A percentile compares a stretch with the other conserved stretches of the same genome.
phyloP scores from a whole-genome alignment of 2,888 invertebrate genomes.

The Luffia ferchaultella region DNA sequence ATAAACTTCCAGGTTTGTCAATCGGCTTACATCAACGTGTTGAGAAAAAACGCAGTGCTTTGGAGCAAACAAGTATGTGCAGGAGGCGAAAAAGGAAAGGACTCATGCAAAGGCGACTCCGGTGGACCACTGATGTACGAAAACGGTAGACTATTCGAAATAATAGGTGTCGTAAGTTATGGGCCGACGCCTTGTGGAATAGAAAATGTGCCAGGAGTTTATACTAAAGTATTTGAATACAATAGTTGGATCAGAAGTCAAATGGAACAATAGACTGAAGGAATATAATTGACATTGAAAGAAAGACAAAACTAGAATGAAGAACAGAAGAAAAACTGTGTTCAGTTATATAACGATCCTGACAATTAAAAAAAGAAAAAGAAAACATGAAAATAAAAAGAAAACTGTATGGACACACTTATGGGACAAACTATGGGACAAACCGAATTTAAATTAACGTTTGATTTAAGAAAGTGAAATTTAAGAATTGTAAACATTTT shows the following conservation, averaged over 20 bases:
- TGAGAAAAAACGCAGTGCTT: constrained; percentile 19
- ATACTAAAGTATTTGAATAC: constrained; percentile 66
- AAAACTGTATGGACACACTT: too few species aligned
- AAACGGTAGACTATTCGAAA: constrained; percentile 25
- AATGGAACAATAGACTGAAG: background rate
- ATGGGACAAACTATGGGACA: too few species aligned
- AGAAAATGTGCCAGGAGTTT: constrained; percentile 68
- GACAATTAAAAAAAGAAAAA: too few species aligned
- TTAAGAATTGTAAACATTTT: too few species aligned
- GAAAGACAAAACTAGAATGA: too few species aligned
- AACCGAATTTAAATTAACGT: too few species aligned
- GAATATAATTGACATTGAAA: background rate
- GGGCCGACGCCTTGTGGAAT: constrained; percentile 70
- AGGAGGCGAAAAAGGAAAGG: constrained; percentile 62
- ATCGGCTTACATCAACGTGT: constrained; percentile 17
- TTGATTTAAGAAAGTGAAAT: too few species aligned
- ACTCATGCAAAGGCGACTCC: constrained; percentile 71
- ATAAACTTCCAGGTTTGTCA: constrained; percentile 25
- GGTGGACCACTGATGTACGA: constrained; percentile 70
- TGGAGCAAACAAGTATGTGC: constrained; percentile 58
- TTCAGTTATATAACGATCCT: too few species aligned
- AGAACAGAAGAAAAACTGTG: too few species aligned
- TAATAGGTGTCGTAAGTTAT: constrained; percentile 68
- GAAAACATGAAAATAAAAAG: too few species aligned
- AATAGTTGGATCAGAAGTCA: constrained; percentile 61